Conservation (phyloP, 2,113 vertebrate species). For the Lepus timidus region DNA sequence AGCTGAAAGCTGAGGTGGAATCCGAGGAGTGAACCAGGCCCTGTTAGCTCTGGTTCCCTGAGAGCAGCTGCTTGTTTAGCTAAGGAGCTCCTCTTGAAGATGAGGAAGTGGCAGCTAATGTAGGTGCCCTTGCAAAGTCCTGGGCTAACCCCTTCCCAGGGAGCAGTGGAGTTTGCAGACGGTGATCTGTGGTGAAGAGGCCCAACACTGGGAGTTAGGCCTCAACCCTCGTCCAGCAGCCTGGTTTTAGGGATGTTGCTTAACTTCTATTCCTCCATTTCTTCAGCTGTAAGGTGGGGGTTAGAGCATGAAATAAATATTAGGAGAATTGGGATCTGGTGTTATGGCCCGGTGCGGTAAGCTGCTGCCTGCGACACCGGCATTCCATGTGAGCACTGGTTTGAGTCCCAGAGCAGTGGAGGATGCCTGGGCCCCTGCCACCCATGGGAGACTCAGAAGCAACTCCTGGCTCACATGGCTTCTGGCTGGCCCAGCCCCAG, state of each 20-base stretch:
- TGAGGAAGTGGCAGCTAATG: not conserved
- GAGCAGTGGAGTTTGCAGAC: rapidly evolving
- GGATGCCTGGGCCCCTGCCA: too few species aligned
- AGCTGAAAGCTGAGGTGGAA: not conserved
- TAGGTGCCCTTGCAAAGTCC: not conserved
- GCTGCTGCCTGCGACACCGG: too few species aligned
- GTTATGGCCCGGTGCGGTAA: too few species aligned
- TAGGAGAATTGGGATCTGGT: not conserved
- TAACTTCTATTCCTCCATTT: not conserved
- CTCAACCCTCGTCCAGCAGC: not conserved
- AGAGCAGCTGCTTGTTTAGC: not conserved
- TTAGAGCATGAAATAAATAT: not conserved
- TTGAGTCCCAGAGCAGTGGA: too few species aligned
- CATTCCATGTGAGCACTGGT: too few species aligned
- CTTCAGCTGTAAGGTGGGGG: not conserved
- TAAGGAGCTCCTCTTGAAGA: not conserved
- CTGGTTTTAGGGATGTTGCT: not conserved
- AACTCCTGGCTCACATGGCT: too few species aligned
- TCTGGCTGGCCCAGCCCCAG: too few species aligned
- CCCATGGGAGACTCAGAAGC: too few species aligned
- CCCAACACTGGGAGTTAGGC: not conserved
- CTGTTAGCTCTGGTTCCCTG: not conserved
- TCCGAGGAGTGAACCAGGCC: not conserved
- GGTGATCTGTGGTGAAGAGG: not conserved
- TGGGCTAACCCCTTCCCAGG: not conserved